phyloP scores from a whole-genome alignment of 2,888 invertebrate genomes.

The Eurytoma adleriae region DNA sequence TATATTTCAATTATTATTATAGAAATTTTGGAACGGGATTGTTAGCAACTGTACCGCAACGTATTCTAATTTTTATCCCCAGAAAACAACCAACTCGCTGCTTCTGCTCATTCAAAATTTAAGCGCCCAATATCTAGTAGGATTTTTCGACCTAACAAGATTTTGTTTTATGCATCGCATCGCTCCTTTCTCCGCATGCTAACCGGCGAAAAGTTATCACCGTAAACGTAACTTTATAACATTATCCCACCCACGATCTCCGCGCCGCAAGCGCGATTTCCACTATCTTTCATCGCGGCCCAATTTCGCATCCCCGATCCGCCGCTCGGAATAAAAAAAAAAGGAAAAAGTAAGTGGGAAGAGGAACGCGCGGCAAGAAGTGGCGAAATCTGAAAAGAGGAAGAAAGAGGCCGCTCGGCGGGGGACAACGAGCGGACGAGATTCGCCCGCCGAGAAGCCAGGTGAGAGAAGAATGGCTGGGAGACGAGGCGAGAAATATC shows the following conservation, averaged over 20 bases:
- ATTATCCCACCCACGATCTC: slow-evolving; percentile 37
- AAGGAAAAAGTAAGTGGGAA: background rate
- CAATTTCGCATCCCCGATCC: slow-evolving; percentile 17
- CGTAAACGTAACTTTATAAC: slow-evolving; percentile 37
- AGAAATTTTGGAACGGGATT: background rate
- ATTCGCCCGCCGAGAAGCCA: slow-evolving; percentile 28
- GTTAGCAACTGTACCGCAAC: too few species aligned
- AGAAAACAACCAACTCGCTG: too few species aligned
- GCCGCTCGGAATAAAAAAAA: background rate
- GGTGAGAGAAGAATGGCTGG: slow-evolving; percentile 14
- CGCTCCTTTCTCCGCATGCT: background rate
- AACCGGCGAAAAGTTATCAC: slow-evolving; percentile 34
- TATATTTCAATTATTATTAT: slow-evolving; percentile 24
- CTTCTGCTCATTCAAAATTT: background rate
- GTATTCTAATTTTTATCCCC: background rate
- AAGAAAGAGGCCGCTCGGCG: background rate
- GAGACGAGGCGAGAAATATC: slow-evolving; percentile 49
- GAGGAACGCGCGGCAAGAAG: background rate
- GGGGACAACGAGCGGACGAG: background rate
- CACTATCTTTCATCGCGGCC: slow-evolving; percentile 20
- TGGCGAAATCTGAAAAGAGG: slow-evolving; percentile 19
- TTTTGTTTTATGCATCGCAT: background rate
- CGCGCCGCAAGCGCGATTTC: background rate
- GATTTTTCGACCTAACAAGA: slow-evolving; percentile 6
- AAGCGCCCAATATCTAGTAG: background rate